Evolutionary conservation across 2,888 invertebrate genomes (phyloP).

Genomic region (Clunio marinus): DNA sequence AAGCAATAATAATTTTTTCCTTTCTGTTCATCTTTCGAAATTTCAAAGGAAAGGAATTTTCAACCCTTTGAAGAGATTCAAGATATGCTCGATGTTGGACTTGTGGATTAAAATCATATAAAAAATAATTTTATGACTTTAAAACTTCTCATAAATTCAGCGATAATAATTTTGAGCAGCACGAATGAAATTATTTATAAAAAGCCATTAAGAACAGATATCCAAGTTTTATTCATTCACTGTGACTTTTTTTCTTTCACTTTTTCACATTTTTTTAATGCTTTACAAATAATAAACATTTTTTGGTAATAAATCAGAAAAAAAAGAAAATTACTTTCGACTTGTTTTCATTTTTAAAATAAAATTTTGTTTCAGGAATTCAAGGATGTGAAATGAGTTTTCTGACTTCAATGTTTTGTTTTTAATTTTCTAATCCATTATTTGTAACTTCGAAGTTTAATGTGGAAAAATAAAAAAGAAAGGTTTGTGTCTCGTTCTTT

Average conservation of each 20-base stretch:
- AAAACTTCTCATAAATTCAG: constrained; percentile 30
- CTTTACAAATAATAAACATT: neutral
- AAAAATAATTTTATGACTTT: constrained; percentile 22
- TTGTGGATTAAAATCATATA: constrained; percentile 22
- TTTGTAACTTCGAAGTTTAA: no score
- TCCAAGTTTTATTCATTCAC: no score
- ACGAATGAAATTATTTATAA: neutral
- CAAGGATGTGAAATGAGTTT: no score
- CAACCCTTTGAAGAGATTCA: constrained; percentile 2
- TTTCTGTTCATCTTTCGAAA: no score
- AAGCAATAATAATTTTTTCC: constrained; percentile 13
- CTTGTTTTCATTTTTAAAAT: no score
- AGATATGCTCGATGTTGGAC: constrained; percentile 7
- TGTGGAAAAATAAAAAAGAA: neutral
- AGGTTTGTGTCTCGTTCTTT: no score
- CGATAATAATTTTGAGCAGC: constrained; percentile 17
- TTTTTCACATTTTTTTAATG: constrained; percentile 5
- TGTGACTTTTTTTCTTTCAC: no score
- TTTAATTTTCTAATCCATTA: no score
- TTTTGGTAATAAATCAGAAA: constrained; percentile 26
- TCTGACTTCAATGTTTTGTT: no score
- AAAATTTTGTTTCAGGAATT: no score
- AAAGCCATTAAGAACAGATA: constrained; percentile 32
- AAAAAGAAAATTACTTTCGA: neutral
- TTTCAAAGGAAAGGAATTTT: neutral